Evolutionary conservation across 2,797 vertebrate genomes (phyloP).

Genomic region (Bradypus variegatus): DNA sequence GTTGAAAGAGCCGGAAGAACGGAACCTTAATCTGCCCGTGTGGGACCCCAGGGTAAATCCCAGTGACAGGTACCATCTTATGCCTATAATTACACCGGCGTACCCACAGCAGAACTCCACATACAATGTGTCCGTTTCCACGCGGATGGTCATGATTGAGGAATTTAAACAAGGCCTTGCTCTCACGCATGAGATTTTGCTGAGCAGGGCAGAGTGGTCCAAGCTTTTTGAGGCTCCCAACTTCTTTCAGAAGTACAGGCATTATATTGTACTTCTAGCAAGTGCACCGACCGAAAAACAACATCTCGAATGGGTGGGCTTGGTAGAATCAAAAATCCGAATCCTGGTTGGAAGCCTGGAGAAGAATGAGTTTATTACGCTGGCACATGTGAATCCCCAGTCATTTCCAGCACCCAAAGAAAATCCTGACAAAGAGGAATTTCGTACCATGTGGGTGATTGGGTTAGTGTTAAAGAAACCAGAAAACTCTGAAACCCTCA

Average conservation of each 20-base stretch:
- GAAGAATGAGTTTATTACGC: slow-evolving; percentile 84
- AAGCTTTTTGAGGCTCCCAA: slow-evolving; percentile 90
- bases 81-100: slow-evolving; percentile 90
- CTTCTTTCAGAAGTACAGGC: slow-evolving; percentile 93
- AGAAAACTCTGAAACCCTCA: slow-evolving; percentile 80
- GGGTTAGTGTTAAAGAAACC: slow-evolving; percentile 86
- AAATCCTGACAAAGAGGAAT: slow-evolving; percentile 77
- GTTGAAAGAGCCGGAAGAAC: slow-evolving; percentile 83
- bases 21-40: slow-evolving; percentile 84
- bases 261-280: slow-evolving; percentile 87
- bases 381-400: slow-evolving; percentile 84
- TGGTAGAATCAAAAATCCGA: slow-evolving; percentile 90
- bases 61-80: slow-evolving; percentile 86
- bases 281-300: slow-evolving; percentile 85
- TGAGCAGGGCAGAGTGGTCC: slow-evolving; percentile 87
- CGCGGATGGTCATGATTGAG: slow-evolving; percentile 83
- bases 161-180: slow-evolving; percentile 87
- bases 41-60: slow-evolving; percentile 88
- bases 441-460: slow-evolving; percentile 88
- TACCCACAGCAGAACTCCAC: slow-evolving; percentile 92
- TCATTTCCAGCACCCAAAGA: slow-evolving; percentile 81
- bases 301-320: slow-evolving; percentile 84
- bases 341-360: slow-evolving; percentile 86
- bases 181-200: slow-evolving; percentile 86
- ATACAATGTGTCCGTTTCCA: slow-evolving; percentile 87